Evolutionary conservation across 2,113 vertebrate genomes (phyloP), one percentile per base, ranked within the genome.

Genomic region (Muntiacus reevesi): DNA sequence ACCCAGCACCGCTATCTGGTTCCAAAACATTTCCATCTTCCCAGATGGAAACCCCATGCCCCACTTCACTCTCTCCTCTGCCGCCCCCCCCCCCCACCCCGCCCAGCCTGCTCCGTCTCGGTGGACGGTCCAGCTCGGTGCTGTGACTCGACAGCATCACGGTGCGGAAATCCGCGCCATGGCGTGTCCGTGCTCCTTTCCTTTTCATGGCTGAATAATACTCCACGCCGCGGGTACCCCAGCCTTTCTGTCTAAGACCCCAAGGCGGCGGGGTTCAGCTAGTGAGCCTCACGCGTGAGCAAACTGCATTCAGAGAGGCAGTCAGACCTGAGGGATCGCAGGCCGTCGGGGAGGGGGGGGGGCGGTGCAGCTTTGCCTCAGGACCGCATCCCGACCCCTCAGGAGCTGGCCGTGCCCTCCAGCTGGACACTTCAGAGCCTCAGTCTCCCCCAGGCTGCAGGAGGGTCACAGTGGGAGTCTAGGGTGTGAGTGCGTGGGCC

Each of bases 31-130:
- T 40, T 55, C 27, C 27, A 15, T 47, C 79, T 25, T 15, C 67
- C 86, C 28, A 78, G 5, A 21, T 0, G 0, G 54, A n/a, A 76
- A 3, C 14, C 2, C 30, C 8, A 1, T 4, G 28, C 17, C 7
- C n/a, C 1, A 13, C 0, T 21, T 52, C 45, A 4, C 36, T 43
- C 43, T 21, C 45, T 14, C 54, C 11, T 6, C 43, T 2, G 0
- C 28, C 27, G n/a, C 7, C 0, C 76, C 14, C 43, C 43, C 5
- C 43, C 43, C 19, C 30, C n/a, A 0, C 40, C 14, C 43, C 7
- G 0, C 76, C 14, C 76, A 9, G 13, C 45, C 40, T 3, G 40
- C 87, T 60, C 6, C 16, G 3, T 27, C 55, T 85, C 19, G 5
- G 5, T 60, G 71, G 45, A 8, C 43, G 0, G 28, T 45, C 60